Evolutionary conservation across 1,140 invertebrate genomes (phyloP).

Genomic region (Platyscapa corneri): DNA sequence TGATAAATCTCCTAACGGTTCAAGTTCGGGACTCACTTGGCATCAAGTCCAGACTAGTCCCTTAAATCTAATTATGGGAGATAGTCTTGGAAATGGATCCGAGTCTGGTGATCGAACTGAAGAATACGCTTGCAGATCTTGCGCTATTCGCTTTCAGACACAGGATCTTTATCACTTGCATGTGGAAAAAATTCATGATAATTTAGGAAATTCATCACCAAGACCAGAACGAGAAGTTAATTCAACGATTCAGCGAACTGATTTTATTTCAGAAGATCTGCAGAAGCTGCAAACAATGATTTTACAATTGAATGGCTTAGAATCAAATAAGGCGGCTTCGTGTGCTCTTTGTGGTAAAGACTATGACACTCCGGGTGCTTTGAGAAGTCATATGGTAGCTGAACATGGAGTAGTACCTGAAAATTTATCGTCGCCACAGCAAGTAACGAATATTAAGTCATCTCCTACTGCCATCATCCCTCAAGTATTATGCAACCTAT

Average conservation of each 20-base stretch:
- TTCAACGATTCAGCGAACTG: slow-evolving; percentile 65
- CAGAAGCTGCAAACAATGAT: slow-evolving; percentile 94
- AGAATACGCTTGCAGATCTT: slow-evolving; percentile 75
- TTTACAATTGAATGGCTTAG: slow-evolving; percentile 87
- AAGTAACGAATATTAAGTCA: slow-evolving; percentile 59
- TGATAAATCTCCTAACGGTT: slow-evolving; percentile 70
- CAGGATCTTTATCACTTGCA: slow-evolving; percentile 75
- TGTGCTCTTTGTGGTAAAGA: slow-evolving; percentile 79
- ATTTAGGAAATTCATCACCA: slow-evolving; percentile 70
- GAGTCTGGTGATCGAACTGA: slow-evolving; percentile 66
- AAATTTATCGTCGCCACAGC: slow-evolving; percentile 57
- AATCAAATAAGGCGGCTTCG: slow-evolving; percentile 76
- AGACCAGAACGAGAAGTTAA: slow-evolving; percentile 64
- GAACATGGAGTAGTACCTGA: slow-evolving; percentile 74
- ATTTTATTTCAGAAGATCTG: slow-evolving; percentile 84
- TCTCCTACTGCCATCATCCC: slow-evolving; percentile 62
- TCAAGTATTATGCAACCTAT: slow-evolving; percentile 72
- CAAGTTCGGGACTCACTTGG: slow-evolving; percentile 68
- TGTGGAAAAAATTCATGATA: slow-evolving; percentile 66
- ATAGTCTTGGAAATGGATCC: slow-evolving; percentile 62
- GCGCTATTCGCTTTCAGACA: slow-evolving; percentile 77
- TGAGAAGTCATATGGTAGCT: slow-evolving; percentile 78
- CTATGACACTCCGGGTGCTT: slow-evolving; percentile 76
- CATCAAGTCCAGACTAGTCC: slow-evolving; percentile 78
- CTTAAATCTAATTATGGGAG: slow-evolving; percentile 78